Percentiles rank a stretch among this genome's conserved stretches.
Evolutionary conservation across 2,797 vertebrate genomes (phyloP).

Genomic region (Momotus momota): DNA sequence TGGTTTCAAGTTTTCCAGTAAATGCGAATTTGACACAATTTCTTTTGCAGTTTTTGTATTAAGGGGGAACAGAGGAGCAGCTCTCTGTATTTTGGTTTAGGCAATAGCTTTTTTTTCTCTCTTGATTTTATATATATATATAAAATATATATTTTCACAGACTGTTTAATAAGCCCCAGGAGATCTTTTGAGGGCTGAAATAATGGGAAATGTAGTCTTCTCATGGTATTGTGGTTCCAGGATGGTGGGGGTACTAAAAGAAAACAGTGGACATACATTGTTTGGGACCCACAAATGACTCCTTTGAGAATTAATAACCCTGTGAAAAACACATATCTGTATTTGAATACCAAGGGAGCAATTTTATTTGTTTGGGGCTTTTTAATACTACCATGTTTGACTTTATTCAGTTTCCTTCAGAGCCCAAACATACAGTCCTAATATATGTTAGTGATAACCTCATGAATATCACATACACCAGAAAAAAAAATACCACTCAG

Average conservation of each 20-base stretch:
- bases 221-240: slow-evolving; percentile 26
- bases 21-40: not conserved
- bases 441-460: not conserved
- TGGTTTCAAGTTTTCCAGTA: not conserved
- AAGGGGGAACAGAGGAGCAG: not conserved
- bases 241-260: not conserved
- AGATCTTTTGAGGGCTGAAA: slow-evolving; percentile 12
- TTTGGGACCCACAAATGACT: slow-evolving; percentile 17
- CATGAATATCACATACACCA: not conserved
- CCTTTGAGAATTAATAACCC: slow-evolving; percentile 11
- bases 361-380: not conserved
- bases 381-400: not conserved
- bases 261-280: slow-evolving; percentile 31
- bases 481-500: not conserved
- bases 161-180: slow-evolving; percentile 26
- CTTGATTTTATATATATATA: not conserved
- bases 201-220: slow-evolving; percentile 41
- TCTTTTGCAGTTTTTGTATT: not conserved
- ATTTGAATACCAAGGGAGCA: not conserved
- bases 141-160: slow-evolving; percentile 15
- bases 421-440: not conserved
- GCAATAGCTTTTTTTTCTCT: not conserved
- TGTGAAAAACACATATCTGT: not conserved
- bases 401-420: not conserved
- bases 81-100: not conserved